Conservation (phyloP, 1,140 invertebrate species). For the Lithobius niger region DNA sequence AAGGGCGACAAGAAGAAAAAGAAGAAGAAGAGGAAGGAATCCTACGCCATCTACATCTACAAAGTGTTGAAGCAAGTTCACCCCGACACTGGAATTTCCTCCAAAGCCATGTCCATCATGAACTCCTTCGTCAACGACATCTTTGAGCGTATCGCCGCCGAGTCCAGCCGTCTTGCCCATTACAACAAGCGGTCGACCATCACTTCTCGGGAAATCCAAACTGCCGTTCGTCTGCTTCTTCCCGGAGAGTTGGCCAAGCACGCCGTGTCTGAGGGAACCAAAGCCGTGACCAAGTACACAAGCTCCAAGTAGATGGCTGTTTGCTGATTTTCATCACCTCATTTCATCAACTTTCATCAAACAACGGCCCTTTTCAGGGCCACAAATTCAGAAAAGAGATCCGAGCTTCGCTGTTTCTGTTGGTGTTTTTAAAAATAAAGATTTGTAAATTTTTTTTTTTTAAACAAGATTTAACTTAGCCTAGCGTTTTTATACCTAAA, state of each 20-base stretch:
- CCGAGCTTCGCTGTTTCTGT: too few species aligned
- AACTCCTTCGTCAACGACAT: constrained; percentile 39
- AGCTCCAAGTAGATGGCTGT: constrained; percentile 36
- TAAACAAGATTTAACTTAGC: too few species aligned
- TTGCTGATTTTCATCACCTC: too few species aligned
- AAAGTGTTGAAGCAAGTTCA: constrained; percentile 58
- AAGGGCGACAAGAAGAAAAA: constrained; percentile 33
- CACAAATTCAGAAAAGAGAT: too few species aligned
- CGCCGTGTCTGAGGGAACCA: constrained; percentile 19
- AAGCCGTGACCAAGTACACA: constrained; percentile 46
- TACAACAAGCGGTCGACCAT: constrained; percentile 33
- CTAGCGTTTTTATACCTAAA: too few species aligned
- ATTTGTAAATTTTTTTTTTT: too few species aligned
- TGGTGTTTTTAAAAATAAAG: too few species aligned
- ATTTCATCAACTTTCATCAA: too few species aligned
- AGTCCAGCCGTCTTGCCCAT: constrained; percentile 24
- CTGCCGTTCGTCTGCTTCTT: constrained; percentile 31
- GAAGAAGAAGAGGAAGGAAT: constrained; percentile 42
- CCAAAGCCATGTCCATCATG: constrained; percentile 41
- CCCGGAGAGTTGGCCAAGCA: constrained; percentile 45
- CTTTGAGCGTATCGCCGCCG: constrained; percentile 32
- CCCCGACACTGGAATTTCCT: constrained; percentile 50
- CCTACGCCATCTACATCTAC: constrained; percentile 54
- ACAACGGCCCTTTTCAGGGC: too few species aligned
- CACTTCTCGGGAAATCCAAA: constrained; percentile 40